Conservation (phyloP, 2,113 vertebrate genomes). For the Plotosus lineatus region DNA sequence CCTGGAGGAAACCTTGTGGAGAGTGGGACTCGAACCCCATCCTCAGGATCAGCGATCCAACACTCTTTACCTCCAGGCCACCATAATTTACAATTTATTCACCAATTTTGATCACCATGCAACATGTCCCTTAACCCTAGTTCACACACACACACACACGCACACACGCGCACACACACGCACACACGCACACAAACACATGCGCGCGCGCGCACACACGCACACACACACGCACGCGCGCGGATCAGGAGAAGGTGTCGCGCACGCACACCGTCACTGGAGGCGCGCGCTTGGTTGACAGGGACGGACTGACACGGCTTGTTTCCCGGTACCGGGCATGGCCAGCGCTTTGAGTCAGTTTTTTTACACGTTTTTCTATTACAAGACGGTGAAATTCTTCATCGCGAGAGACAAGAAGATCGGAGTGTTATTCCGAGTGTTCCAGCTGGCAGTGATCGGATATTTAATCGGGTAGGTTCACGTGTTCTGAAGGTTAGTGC, state of each 20-base stretch:
- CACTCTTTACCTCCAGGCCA: too few relatives aligned
- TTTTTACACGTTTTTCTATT: conserved; percentile 84
- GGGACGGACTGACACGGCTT: background rate
- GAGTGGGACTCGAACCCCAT: too few relatives aligned
- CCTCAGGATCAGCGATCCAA: too few relatives aligned
- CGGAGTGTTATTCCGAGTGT: conserved; percentile 84
- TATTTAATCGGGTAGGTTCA: conserved; percentile 89
- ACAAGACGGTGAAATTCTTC: conserved; percentile 95
- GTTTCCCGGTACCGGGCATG: conserved; percentile 64
- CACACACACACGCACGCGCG: too few relatives aligned
- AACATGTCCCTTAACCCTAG: too few relatives aligned
- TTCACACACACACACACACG: background rate
- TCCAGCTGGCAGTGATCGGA: conserved; percentile 86
- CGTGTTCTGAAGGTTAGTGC: background rate
- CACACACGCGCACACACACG: background rate
- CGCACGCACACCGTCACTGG: background rate
- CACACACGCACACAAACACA: background rate
- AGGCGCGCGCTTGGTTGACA: background rate
- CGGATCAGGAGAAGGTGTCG: background rate
- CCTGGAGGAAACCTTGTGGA: too few relatives aligned
- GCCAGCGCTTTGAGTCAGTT: conserved; percentile 69
- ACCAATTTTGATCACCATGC: too few relatives aligned
- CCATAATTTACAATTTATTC: too few relatives aligned
- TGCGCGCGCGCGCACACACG: too few relatives aligned
- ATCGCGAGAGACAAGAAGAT: conserved; percentile 91